These are phyloP conservation scores for Cottus gobio DNA, from an alignment of 2,113 vertebrate species.

Conservation along the genomic window DNA sequence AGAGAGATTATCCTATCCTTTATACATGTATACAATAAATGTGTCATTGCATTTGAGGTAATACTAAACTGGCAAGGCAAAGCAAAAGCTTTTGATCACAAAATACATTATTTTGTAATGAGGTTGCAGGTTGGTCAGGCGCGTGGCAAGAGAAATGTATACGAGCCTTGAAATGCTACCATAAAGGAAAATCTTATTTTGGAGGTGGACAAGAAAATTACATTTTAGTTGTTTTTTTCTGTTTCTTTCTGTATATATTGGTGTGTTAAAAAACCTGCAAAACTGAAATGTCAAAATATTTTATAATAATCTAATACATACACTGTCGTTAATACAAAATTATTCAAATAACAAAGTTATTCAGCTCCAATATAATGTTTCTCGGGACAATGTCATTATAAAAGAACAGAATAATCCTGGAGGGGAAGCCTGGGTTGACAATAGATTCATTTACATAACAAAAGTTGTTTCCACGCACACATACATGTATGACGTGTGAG, in stretches of 20 bases:
- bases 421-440: not conserved
- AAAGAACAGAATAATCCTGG: not conserved
- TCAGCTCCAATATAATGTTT: not conserved
- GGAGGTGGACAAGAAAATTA: not conserved
- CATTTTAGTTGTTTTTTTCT: no score
- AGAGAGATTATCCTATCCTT: constrained; percentile 52
- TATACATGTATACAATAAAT: not conserved
- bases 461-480: constrained; percentile 12
- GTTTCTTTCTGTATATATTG: not conserved
- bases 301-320: not conserved
- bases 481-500: constrained; percentile 23
- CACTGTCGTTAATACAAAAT: not conserved
- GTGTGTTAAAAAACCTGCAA: constrained; percentile 1
- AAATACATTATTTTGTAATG: not conserved
- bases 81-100: not conserved
- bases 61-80: not conserved
- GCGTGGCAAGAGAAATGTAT: not conserved
- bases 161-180: not conserved
- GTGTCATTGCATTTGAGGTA: not conserved
- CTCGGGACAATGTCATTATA: not conserved
- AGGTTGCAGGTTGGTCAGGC: not conserved
- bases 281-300: not conserved
- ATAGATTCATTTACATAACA: constrained; percentile 27
- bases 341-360: not conserved
- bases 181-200: no score